Evolutionary conservation across 2,888 invertebrate species (phyloP), one percentile per base, ranked within the genome.

Genomic region (Nowickia ferox): DNA sequence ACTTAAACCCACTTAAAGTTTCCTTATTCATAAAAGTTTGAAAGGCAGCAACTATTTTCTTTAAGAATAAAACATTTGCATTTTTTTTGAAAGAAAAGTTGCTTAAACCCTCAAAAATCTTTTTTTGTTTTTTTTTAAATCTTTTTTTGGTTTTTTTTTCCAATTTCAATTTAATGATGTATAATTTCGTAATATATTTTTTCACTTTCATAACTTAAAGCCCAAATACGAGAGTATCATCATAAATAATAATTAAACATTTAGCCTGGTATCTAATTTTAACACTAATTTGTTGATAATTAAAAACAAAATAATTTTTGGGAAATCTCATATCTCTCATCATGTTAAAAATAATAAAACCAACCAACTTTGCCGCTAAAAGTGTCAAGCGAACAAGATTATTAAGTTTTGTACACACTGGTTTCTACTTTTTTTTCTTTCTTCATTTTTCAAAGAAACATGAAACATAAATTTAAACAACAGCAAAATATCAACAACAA

Each of bases 181-280:
- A 40, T 17, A 71, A 55, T 55, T 44, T 22, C 15, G 15, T 75
- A 53, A 55, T 22, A 38, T 19, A 42, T 59, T 55, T 55, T 38
- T n/a, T 1, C 51, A 38, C 17, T 53, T 51, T 11, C 42, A 19
- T 6, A 4, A 8, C 13, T 68, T 22, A 30, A 44, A 5, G 15
- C 30, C 15, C 8, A 55, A 53, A 65, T 42, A 30, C n/a, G n/a
- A n/a, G n/a, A n/a, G n/a, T 5, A 46, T 44, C 44, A 65, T 65
- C 53, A 72, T 72, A 72, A 72, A 65, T 79, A 65, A 38, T 55
- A 65, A 79, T 40, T 65, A 53, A 51, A 68, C 51, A 42, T 46
- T 57, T 30, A 51, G 59, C 15, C 22, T 10, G 11, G 19, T 65
- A 1, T 48, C 22, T 59, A 57, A 42, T 40, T 44, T 74, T 22